phyloP scores from a whole-genome alignment of 1,140 invertebrate genomes.

The Magallana ariakensis region DNA sequence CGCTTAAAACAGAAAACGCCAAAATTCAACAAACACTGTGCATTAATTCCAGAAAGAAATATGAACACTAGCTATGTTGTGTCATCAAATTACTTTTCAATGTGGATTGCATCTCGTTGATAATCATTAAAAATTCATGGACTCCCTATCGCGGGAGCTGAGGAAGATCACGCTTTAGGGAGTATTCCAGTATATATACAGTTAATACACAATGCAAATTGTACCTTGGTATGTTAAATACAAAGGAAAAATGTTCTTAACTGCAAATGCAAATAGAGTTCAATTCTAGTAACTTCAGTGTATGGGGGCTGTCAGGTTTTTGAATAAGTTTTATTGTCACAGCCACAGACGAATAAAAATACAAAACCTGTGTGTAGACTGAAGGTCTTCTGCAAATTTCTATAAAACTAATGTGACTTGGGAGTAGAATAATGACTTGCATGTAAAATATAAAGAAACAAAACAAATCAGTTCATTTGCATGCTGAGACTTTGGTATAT shows the following conservation, averaged over 20 bases:
- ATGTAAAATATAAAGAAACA: too few species aligned
- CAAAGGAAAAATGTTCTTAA: neutral
- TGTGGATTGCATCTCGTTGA: neutral
- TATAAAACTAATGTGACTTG: too few species aligned
- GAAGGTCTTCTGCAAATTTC: neutral
- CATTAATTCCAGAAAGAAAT: slow-evolving; percentile 8
- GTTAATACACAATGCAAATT: neutral
- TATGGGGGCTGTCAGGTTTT: slow-evolving; percentile 6
- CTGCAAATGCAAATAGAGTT: slow-evolving; percentile 13
- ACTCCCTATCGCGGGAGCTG: slow-evolving; percentile 1
- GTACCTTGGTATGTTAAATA: slow-evolving; percentile 21
- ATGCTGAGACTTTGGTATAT: too few species aligned
- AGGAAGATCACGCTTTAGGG: neutral
- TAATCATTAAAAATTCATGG: slow-evolving; percentile 28
- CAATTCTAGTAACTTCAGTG: neutral
- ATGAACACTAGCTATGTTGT: neutral
- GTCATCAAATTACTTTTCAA: slow-evolving; percentile 20
- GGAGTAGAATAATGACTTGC: too few species aligned
- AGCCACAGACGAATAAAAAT: neutral
- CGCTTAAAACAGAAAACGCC: too few species aligned
- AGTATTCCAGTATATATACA: neutral
- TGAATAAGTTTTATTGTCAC: slow-evolving; percentile 6
- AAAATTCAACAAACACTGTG: neutral
- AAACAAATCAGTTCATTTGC: too few species aligned
- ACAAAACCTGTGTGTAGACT: neutral